Base-by-base conservation (phyloP, 2,797 vertebrate species). In the Ispidina picta region DNA sequence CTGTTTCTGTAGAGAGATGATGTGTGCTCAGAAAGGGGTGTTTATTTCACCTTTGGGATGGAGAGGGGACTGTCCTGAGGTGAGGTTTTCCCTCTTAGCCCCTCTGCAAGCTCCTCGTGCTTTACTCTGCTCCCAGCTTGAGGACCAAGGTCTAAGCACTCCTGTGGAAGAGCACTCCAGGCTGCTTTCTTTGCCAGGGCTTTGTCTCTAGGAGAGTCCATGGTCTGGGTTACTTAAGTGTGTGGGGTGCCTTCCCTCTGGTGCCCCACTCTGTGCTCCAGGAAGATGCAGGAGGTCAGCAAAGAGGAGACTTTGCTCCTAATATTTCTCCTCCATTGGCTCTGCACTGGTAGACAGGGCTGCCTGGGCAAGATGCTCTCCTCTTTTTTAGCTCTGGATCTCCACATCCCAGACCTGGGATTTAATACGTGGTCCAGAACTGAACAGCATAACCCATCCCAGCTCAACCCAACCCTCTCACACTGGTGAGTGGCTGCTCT, bases 1-100 rank as follows among this genome's bases (percentile, higher is more conserved):
- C 10, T 8, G 0, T 62, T 71, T 65, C 22, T 68, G 29, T 66
- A 6, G 7, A 0, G 7, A 26, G 18, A 9, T 4, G 0, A 0
- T 2, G 13, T 0, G 0, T 3, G 26, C 11, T 63, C 63, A 4
- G 8, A 9, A 28, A 28, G 15, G 12, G 1, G 5, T 11, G 13
- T 79, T 63, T 17, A 16, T 85, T 66, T 48, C 33, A 17, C n/a
- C 28, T 60, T 68, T 0, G 9, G 64, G 48, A 26, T 49, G 26
- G 37, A 33, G 18, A 1, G 6, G 44, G 49, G 48, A 26, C 26
- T 69, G 1, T 18, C 18, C 0, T 0, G 41, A 43, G 23, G 7
- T 0, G 3, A 49, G 18, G 16, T 10, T 58, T 89, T 58, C 51
- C 5, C 41, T 29, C 60, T 54, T 52, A 6, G 19, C n/a, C 8